Evolutionary conservation across 30 jellyfish, hydroid and myxozoan genomes (phyloP), one percentile per base, ranked within the genome.

Genomic region (Sanderia malayensis): DNA sequence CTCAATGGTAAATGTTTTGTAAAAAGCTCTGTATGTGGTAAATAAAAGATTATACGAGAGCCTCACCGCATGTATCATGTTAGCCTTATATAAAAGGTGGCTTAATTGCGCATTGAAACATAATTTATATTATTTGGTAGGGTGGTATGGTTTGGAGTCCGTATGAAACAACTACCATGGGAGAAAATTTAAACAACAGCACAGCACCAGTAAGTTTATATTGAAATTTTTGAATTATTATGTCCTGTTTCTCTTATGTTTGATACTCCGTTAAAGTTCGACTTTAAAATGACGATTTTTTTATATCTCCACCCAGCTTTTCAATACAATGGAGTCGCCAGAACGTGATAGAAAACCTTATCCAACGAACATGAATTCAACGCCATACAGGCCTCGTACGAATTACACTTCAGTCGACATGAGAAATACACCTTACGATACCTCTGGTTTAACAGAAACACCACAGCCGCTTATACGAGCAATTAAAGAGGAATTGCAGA

Each of bases 81-180:
- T 4, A n/a, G 9, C n/a, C 22, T 6, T 19, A 57, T n/a, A 4
- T 24, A 41, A 8, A 41, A 41, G 55, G 15, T n/a, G n/a, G n/a
- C n/a, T n/a, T n/a, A n/a, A n/a, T 41, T 8, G 15, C 9, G 8
- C 6, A 57, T 57, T 6, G 31, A n/a, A 24, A 4, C n/a, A 8
- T 6, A n/a, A n/a, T 6, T 57, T 9, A 20, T 57, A 19, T 57
- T 18, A 21, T 30, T 49, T 44, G 17, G 27, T 31, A 85, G 95
- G 96, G 96, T 53, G 94, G 96, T 20, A 80, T 79, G 11, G 71
- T 92, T 22, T 92, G 98, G 98, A 92, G 96, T 62, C 98, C 98
- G 9, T 85, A 92, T 74, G 84, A 92, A 2, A 76, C 76, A 20
- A 84, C 71, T 55, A 74, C 80, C 1, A 2, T 70, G 44, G 44